Conservation (phyloP, 1,140 invertebrate genomes). For the Mercenaria mercenaria region DNA sequence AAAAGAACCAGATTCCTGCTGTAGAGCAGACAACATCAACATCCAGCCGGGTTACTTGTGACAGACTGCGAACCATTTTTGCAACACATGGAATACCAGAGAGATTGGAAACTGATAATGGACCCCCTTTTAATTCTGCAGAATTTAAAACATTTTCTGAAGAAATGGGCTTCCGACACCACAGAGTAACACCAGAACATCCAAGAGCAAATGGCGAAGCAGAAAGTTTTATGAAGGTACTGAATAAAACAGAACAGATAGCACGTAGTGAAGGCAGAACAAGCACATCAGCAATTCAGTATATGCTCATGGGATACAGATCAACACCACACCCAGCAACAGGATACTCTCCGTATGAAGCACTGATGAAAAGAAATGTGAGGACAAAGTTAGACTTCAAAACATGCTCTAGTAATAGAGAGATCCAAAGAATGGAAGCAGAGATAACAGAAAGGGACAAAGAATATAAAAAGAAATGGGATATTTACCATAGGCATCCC, state of each 20-base stretch:
- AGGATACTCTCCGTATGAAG: constrained; percentile 32
- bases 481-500: background rate
- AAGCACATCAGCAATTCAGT: constrained; percentile 48
- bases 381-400: constrained; percentile 3
- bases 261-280: constrained; percentile 38
- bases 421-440: background rate
- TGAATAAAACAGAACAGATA: constrained; percentile 59
- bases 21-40: constrained; percentile 65
- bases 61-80: constrained; percentile 61
- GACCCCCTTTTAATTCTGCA: constrained; percentile 64
- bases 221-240: constrained; percentile 63
- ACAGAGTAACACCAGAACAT: constrained; percentile 30
- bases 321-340: constrained; percentile 48
- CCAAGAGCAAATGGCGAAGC: constrained; percentile 59
- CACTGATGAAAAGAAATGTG: constrained; percentile 24
- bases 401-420: background rate
- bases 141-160: constrained; percentile 44
- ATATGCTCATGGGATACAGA: constrained; percentile 19
- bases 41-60: constrained; percentile 29
- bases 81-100: constrained; percentile 62
- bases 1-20: constrained; percentile 75
- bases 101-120: constrained; percentile 70
- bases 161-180: constrained; percentile 34
- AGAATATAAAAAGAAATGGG: constrained; percentile 31
- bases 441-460: constrained; percentile 33